These are phyloP conservation scores for Lates japonicus DNA, from an alignment of 2,797 vertebrate genomes.

Conservation along the genomic window DNA sequence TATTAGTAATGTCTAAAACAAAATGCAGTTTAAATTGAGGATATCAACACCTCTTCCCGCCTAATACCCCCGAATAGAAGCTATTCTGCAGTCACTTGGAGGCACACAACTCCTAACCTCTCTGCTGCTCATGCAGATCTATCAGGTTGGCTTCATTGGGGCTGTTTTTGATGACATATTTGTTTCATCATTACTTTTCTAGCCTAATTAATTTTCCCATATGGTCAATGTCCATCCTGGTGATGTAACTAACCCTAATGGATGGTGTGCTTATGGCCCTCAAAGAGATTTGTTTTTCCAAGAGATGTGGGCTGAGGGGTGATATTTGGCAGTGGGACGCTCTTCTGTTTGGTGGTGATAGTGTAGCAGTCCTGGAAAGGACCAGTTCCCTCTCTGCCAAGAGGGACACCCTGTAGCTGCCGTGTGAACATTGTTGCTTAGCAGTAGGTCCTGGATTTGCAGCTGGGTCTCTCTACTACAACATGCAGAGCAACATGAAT, in stretches of 20 bases:
- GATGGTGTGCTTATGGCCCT: conserved; percentile 38
- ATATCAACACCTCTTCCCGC: neutral
- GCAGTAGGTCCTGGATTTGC: conserved; percentile 35
- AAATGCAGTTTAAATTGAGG: neutral
- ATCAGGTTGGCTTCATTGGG: neutral
- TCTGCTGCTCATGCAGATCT: neutral
- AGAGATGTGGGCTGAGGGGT: conserved; percentile 45
- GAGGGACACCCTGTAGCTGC: conserved; percentile 37
- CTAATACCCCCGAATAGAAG: neutral
- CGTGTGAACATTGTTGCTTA: conserved; percentile 45
- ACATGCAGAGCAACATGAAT: conserved; percentile 23
- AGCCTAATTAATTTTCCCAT: conserved; percentile 29
- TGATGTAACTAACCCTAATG: conserved; percentile 31
- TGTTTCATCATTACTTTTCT: conserved; percentile 17
- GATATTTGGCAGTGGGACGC: conserved; percentile 50
- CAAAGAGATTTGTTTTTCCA: conserved; percentile 48
- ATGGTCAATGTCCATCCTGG: conserved; percentile 22
- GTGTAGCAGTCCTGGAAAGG: conserved; percentile 54
- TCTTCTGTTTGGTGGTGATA: conserved; percentile 69
- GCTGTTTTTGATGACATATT: neutral
- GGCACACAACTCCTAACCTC: neutral
- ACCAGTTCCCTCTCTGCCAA: conserved; percentile 41
- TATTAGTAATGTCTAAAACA: conserved; percentile 14
- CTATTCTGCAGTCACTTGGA: neutral
- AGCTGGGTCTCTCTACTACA: conserved; percentile 27